Evolutionary conservation across 2,888 invertebrate genomes (phyloP).

Genomic region (Rhabditoides inermis): DNA sequence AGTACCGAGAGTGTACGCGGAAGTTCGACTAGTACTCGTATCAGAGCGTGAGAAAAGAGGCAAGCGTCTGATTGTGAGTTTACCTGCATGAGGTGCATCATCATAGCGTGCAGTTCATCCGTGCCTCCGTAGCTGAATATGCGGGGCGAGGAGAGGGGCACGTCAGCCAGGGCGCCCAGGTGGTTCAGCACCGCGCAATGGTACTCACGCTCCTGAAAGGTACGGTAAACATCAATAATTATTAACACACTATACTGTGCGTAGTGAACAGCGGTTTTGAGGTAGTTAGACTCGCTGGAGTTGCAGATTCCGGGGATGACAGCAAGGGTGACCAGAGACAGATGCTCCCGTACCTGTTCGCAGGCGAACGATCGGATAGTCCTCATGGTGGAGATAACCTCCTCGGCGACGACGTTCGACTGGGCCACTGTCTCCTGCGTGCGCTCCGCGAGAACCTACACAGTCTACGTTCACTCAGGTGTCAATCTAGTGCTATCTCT

Average conservation of each 20-base stretch:
- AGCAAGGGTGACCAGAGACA: conserved; percentile 62
- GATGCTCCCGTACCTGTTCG: too few species aligned
- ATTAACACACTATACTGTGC: too few species aligned
- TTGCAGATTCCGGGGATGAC: conserved; percentile 87
- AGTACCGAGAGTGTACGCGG: too few species aligned
- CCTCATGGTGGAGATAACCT: conserved; percentile 54
- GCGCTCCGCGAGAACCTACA: conserved; percentile 36
- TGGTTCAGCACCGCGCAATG: conserved; percentile 86
- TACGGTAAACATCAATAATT: too few species aligned
- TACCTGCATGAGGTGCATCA: conserved; percentile 66
- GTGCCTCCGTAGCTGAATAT: conserved; percentile 89
- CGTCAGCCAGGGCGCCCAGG: conserved; percentile 76
- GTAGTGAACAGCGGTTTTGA: conserved; percentile 82
- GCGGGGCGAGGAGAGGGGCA: conserved; percentile 75
- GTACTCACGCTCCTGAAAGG: conserved; percentile 76
- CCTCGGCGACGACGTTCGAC: conserved; percentile 55
- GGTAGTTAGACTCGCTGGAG: conserved; percentile 85
- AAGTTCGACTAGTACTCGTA: too few species aligned
- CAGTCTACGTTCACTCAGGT: not conserved
- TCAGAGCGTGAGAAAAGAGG: too few species aligned
- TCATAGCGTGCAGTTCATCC: conserved; percentile 76
- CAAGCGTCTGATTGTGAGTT: too few species aligned
- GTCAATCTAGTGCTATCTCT: not conserved
- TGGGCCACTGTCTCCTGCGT: conserved; percentile 54
- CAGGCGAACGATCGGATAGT: conserved; percentile 56